Conservation (phyloP, 2,888 invertebrate genomes). For the Lypha dubia region DNA sequence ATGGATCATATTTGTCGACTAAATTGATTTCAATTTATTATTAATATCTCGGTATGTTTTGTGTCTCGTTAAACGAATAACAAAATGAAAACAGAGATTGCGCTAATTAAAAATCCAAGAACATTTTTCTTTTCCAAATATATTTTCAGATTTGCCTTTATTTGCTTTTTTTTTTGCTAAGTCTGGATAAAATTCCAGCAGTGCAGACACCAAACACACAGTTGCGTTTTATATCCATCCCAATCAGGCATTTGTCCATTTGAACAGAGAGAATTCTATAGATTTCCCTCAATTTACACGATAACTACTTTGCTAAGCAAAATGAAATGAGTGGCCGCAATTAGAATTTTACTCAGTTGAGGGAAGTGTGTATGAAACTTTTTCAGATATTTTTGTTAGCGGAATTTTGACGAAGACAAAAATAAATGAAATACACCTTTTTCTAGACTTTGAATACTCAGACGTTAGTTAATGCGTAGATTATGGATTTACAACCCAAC, state of each 20-base stretch:
- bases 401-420: too few species aligned
- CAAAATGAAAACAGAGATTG: conserved; percentile 82
- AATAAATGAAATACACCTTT: too few species aligned
- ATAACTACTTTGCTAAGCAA: neutral
- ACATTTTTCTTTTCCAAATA: conserved; percentile 46
- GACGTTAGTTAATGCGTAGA: too few species aligned
- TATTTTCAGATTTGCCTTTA: conserved; percentile 58
- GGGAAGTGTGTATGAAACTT: too few species aligned
- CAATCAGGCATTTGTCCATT: conserved; percentile 74
- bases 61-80: conserved; percentile 76
- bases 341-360: too few species aligned
- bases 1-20: neutral
- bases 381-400: too few species aligned
- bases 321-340: too few species aligned
- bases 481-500: too few species aligned
- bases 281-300: neutral
- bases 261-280: neutral
- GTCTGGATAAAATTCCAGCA: conserved; percentile 73
- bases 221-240: conserved; percentile 73
- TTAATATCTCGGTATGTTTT: neutral
- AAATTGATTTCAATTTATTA: neutral
- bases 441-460: too few species aligned
- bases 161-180: neutral
- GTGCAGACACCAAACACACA: conserved; percentile 53
- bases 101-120: conserved; percentile 83